phyloP scores from a whole-genome alignment of 1,140 invertebrate species.

The Neotoxoptera formosana region DNA sequence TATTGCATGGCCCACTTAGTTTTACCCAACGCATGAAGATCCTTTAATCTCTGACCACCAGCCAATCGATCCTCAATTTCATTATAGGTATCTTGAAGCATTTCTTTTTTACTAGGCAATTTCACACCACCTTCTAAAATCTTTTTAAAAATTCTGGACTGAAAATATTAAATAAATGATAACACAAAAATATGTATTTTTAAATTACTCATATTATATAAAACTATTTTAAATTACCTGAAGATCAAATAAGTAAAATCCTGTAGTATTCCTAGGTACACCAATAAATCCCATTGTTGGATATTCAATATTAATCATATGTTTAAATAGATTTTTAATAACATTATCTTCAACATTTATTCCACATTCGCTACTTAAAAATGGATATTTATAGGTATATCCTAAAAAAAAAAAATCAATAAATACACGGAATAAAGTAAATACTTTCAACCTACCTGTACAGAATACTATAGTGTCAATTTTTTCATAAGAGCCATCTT shows the following conservation, averaged over 20 bases:
- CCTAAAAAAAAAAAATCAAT: constrained; percentile 66
- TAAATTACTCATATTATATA: constrained; percentile 25
- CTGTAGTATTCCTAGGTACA: constrained; percentile 79
- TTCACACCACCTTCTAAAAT: constrained; percentile 71
- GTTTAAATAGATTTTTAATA: constrained; percentile 86
- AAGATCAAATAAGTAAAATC: constrained; percentile 85
- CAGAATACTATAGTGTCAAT: constrained; percentile 80
- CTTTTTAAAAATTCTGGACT: constrained; percentile 75
- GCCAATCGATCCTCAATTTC: constrained; percentile 57
- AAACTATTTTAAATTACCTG: constrained; percentile 69
- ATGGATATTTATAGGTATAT: constrained; percentile 83
- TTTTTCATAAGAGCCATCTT: constrained; percentile 69
- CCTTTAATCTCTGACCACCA: constrained; percentile 59
- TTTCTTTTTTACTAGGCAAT: constrained; percentile 73
- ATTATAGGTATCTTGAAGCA: constrained; percentile 65
- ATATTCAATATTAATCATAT: constrained; percentile 80
- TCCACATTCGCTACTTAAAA: constrained; percentile 74
- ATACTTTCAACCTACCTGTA: constrained; percentile 33
- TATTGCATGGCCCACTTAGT: constrained; percentile 60
- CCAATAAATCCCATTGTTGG: constrained; percentile 84
- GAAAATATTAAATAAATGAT: constrained; percentile 47
- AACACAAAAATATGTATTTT: background rate
- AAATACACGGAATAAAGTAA: background rate
- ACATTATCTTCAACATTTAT: constrained; percentile 78
- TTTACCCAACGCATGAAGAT: constrained; percentile 59